These are phyloP conservation scores for Centrocercus urophasianus DNA, from an alignment of 2,113 vertebrate species.

Conservation along the genomic window DNA sequence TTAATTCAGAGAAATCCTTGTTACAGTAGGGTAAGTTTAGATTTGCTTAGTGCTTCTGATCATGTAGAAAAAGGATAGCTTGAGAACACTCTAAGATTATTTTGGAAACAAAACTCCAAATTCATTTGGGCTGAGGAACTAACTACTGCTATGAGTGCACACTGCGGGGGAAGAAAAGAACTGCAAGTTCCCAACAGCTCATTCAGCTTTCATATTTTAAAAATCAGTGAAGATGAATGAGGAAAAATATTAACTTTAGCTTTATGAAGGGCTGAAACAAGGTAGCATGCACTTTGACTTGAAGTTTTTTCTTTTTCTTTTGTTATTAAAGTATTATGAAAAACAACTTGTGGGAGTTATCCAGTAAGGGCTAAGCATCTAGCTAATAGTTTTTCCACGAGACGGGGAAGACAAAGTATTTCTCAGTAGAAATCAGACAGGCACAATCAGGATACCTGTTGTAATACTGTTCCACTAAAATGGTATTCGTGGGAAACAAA, in stretches of 20 bases:
- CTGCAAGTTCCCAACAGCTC: not conserved
- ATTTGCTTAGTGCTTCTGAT: slow-evolving; percentile 28
- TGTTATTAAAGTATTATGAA: slow-evolving; percentile 23
- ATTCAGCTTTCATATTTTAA: slow-evolving; percentile 55
- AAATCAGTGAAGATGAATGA: slow-evolving; percentile 51
- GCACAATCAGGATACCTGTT: not conserved
- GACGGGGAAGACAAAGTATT: not conserved
- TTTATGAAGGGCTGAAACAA: slow-evolving; percentile 60
- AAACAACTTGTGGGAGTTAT: slow-evolving; percentile 13
- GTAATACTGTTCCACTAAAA: not conserved
- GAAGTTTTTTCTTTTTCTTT: not conserved
- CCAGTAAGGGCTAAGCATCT: slow-evolving; percentile 10
- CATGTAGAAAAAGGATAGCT: not conserved
- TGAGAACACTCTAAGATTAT: not conserved
- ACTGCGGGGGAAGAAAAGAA: not conserved
- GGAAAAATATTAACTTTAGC: slow-evolving; percentile 1
- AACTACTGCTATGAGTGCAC: not conserved
- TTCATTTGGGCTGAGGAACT: not conserved
- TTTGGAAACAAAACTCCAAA: slow-evolving; percentile 23
- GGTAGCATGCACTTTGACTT: slow-evolving; percentile 65
- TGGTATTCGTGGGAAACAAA: not conserved
- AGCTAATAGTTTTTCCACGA: not conserved
- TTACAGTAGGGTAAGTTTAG: not conserved
- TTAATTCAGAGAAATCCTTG: not conserved
- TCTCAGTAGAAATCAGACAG: not conserved